Conservation (phyloP, 2,888 invertebrate species). For the Apamea anceps region DNA sequence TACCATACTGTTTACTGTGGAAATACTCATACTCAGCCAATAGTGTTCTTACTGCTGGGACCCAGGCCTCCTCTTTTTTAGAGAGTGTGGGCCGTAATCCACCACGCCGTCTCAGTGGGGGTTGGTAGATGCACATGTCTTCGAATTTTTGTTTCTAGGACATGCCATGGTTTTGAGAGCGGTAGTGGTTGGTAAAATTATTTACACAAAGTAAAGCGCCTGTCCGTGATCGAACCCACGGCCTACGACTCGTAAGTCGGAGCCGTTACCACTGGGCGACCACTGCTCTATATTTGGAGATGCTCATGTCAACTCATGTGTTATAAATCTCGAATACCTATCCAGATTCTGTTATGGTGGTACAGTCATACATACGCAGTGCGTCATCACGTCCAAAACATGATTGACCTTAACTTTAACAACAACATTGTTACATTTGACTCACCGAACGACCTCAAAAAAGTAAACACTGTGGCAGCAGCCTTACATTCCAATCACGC, state of each 20-base stretch:
- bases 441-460: conserved; percentile 35
- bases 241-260: neutral
- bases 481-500: conserved; percentile 64
- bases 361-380: conserved; percentile 19
- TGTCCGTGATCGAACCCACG: neutral
- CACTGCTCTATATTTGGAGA: conserved; percentile 20
- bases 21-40: conserved; percentile 2
- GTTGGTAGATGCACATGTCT: neutral
- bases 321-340: no score
- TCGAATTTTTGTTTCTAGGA: neutral
- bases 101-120: neutral
- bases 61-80: neutral
- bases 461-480: conserved; percentile 43
- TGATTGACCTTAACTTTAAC: conserved; percentile 43
- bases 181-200: neutral
- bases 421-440: conserved; percentile 46
- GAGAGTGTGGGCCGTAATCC: neutral
- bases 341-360: conserved; percentile 3
- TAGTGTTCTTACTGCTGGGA: neutral
- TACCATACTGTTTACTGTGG: conserved; percentile 4
- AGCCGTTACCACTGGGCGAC: neutral
- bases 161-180: neutral
- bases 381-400: conserved; percentile 40
- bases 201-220: neutral
- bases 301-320: conserved; percentile 3